Base-by-base conservation (phyloP, 92 coral and sea anemone species). In the Actinernus sp. region DNA sequence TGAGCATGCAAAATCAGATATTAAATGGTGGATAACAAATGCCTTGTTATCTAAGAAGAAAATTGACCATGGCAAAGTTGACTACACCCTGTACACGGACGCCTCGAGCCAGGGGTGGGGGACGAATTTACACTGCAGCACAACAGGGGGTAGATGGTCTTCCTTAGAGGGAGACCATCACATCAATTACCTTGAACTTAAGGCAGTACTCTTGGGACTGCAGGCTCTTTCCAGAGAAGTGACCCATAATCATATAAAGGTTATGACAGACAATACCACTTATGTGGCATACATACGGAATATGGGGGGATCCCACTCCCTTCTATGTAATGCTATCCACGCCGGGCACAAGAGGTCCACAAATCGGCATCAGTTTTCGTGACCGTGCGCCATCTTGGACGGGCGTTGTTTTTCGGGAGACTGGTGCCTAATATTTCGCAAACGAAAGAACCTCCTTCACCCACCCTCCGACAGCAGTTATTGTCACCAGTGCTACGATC, bases 261-360 rank as follows among this genome's bases (percentile, higher is more conserved):
- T 73, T 20, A 26, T 61, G 45, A 22, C 58, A 0, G 76, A 75
- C 44, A 61, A 39, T 34, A 52, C 63, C 62, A 74, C 75, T 14
- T 51, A 68, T 31, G 82, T 65, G 26, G 71, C 88, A 20, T 81
- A 74, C 28, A 38, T 82, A 21, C 31, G 34, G 10, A 36, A 50
- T 8, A 63, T 74, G 89, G 84, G 88, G 3, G 83, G 84, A 12
- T 63, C 67, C 12, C 84, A 74, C 45, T 74, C 69, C 48, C 36
- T 41, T 25, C 67, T 32, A 32, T 45, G 52, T 23, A 45, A 45
- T 17, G 21, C n/a, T n/a, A n/a, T n/a, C n/a, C n/a, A n/a, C n/a
- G n/a, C n/a, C n/a, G n/a, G n/a, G n/a, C n/a, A n/a, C n/a, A n/a
- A n/a, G n/a, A n/a, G n/a, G n/a, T n/a, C n/a, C n/a, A n/a, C n/a